Conservation (phyloP, 2,888 invertebrate species). For the Ischnus inquisitorius region DNA sequence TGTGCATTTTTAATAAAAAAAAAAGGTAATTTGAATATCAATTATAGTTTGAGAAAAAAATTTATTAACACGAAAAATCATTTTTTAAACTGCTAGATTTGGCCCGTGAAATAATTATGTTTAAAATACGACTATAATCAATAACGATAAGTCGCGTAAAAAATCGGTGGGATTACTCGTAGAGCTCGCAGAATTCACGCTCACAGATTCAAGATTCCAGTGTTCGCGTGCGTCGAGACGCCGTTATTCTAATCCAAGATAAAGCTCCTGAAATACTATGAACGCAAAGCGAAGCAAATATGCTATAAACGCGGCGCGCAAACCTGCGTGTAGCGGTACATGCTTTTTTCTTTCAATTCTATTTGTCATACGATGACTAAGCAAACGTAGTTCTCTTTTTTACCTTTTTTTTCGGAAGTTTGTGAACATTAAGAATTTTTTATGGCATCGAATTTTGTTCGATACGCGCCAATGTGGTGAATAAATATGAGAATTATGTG, state of each 20-base stretch:
- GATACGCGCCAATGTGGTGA: not conserved
- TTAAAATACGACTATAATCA: not conserved
- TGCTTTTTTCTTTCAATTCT: conserved; percentile 25
- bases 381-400: conserved; percentile 7
- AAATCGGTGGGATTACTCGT: not conserved
- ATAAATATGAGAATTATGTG: conserved; percentile 28
- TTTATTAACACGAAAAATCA: too few species aligned
- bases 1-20: too few species aligned
- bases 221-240: conserved; percentile 19
- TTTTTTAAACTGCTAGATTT: too few species aligned
- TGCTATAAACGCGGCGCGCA: conserved; percentile 10
- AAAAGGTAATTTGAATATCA: too few species aligned
- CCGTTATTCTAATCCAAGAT: conserved; percentile 56
- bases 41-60: too few species aligned
- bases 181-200: not conserved
- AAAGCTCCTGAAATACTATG: conserved; percentile 21
- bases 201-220: not conserved
- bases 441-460: not conserved
- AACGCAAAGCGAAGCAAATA: not conserved
- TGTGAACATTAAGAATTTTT: not conserved
- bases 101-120: not conserved
- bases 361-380: conserved; percentile 2
- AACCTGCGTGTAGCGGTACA: conserved; percentile 52
- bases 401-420: not conserved
- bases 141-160: not conserved